Percentiles rank a stretch among this genome's conserved stretches.
Conservation (phyloP, 2,113 vertebrate genomes). For the Lates calcarifer region DNA sequence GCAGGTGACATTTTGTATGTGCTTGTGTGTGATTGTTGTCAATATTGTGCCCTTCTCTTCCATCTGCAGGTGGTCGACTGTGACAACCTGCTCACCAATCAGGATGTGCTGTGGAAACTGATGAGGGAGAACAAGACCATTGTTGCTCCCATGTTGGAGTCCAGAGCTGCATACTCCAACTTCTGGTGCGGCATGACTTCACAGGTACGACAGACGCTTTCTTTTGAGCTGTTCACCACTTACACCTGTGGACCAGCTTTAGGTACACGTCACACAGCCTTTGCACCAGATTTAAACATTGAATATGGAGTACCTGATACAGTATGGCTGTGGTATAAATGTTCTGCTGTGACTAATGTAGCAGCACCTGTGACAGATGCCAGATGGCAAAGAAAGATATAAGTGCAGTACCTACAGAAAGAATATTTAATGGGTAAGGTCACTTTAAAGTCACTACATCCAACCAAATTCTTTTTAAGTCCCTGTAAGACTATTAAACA, state of each 20-base stretch:
- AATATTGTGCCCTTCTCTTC: slow-evolving; percentile 40
- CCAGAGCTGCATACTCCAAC: slow-evolving; percentile 94
- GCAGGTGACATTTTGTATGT: slow-evolving; percentile 26
- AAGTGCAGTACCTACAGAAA: neutral
- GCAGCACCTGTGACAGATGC: neutral
- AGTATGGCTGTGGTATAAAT: neutral
- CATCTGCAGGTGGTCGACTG: slow-evolving; percentile 88
- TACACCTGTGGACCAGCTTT: neutral
- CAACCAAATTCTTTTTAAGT: neutral
- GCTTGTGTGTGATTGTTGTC: slow-evolving; percentile 33
- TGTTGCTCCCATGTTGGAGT: slow-evolving; percentile 95
- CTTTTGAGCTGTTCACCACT: neutral
- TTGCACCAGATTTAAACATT: neutral
- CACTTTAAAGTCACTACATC: neutral
- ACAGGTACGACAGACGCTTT: slow-evolving; percentile 82
- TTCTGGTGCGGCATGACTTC: slow-evolving; percentile 98
- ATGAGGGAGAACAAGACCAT: slow-evolving; percentile 95
- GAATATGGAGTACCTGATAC: neutral
- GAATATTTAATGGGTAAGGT: neutral
- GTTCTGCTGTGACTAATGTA: neutral
- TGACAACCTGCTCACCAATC: slow-evolving; percentile 93
- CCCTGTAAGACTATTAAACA: neutral
- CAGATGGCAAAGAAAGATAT: neutral
- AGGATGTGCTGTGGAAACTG: slow-evolving; percentile 88
- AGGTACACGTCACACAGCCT: neutral